Evolutionary conservation across 2,888 invertebrate species (phyloP).

Genomic region (Cenopis cana): DNA sequence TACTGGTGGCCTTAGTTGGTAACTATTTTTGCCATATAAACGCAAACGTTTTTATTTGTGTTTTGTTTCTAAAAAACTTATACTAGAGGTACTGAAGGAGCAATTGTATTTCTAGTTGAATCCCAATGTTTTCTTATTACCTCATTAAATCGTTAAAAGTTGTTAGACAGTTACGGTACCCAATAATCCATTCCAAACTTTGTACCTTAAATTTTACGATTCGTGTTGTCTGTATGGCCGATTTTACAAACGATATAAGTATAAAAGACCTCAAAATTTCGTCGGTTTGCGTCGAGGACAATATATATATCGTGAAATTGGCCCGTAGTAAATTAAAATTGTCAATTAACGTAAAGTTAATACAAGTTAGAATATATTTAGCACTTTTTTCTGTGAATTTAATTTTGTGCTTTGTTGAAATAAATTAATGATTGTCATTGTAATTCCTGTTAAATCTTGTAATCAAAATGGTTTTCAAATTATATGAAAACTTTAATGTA

Average conservation of each 20-base stretch:
- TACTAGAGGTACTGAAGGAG: too few species aligned
- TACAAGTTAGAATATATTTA: constrained; percentile 36
- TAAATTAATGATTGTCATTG: constrained; percentile 33
- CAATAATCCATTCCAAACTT: constrained; percentile 70
- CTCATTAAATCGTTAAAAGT: constrained; percentile 65
- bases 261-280: background rate
- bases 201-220: constrained; percentile 40
- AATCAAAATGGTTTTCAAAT: constrained; percentile 39
- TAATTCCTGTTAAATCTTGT: constrained; percentile 33
- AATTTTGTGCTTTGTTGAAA: constrained; percentile 34
- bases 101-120: constrained; percentile 21
- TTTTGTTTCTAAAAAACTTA: too few species aligned
- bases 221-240: constrained; percentile 40
- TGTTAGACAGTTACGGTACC: constrained; percentile 63
- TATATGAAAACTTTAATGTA: constrained; percentile 43
- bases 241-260: constrained; percentile 10
- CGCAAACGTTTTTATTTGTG: too few species aligned
- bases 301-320: constrained; percentile 20
- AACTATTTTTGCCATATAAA: too few species aligned
- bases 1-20: too few species aligned
- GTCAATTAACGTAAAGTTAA: constrained; percentile 44
- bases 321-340: constrained; percentile 39
- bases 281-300: background rate
- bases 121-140: constrained; percentile 51
- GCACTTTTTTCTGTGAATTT: constrained; percentile 36